Evolutionary conservation across 2,888 invertebrate genomes (phyloP), one percentile per base, ranked within the genome.

Genomic region (Physocephala rufipes): DNA sequence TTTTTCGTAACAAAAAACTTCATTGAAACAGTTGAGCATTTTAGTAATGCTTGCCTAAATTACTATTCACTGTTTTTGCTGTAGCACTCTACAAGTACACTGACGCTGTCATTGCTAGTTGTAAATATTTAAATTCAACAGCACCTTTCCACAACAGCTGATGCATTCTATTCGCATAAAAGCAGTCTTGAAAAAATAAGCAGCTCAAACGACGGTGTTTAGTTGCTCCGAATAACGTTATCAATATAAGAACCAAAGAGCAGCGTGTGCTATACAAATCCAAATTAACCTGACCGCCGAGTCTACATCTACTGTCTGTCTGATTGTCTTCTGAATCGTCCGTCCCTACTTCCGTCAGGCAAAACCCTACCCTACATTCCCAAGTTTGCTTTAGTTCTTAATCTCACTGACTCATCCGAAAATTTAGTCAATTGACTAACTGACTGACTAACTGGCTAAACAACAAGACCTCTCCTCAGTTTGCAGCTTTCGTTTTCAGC

Each of bases 351-450:
- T 36, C 36, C 36, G 36, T 36, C 36, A 7, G 36, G 4, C 36
- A 9, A 62, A 36, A 47, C 45, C 16, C 26, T 21, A 28, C 53
- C 45, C 47, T 65, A 55, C 49, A n/a, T n/a, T n/a, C n/a, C n/a
- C n/a, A n/a, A n/a, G n/a, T 26, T 58, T 70, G 28, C 26, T 53
- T 66, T 66, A 67, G 71, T 63, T 59, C 59, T 66, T 71, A 61
- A 67, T 59, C 62, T 70, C 65, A 55, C 58, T 53, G 55, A 36
- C 36, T 36, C 36, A 36, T 36, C 9, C 9, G 5, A 36, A 4
- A 9, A 36, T 9, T 4, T 36, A 36, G n/a, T n/a, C n/a, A 16
- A 15, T 13, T 13, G n/a, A 53, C 53, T 53, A 19, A 53, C n/a
- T 53, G 53, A 53, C 53, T 21, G 7, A 1, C 12, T 53, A 21